Base-by-base conservation (phyloP, 2,888 invertebrate genomes). In the Acheta domesticus region DNA sequence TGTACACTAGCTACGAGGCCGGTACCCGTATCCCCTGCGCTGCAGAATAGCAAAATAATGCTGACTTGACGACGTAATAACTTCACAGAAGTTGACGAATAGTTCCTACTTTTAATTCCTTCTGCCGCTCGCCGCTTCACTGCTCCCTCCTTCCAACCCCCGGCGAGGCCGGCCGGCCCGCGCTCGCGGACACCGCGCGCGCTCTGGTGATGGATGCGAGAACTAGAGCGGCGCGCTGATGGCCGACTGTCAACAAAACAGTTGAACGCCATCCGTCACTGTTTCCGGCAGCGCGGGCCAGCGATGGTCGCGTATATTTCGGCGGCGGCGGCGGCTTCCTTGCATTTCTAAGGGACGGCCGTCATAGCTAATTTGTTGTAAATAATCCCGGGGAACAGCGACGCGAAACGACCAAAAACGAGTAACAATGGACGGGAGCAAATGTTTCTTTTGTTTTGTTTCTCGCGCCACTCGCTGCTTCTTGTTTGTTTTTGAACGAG, bases 311-410 rank as follows among this genome's bases (percentile, higher is more conserved):
- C 36, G 36, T 36, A 36, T 19, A 62, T 62, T 62, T 62, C 62
- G 62, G 62, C 16, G 48, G 76, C 48, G 19, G 16, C 16, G 21
- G 23, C 75, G 14, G 11, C 76, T n/a, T 49, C 76, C 76, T 23
- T 74, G 21, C 74, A 75, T 62, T 62, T n/a, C 16, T 19, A 62
- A 62, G 62, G 62, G 62, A 62, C n/a, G 14, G 16, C 48, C 75
- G 80, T 80, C 78, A 49, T 74, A 36, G 80, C 78, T 80, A 80
- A 80, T 80, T 80, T 77, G 75, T 80, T 78, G 80, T 80, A 80
- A 80, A 80, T 80, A 80, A 80, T 80, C 80, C 80, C 78, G 14
- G 36, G 19, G 36, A 50, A 16, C 20, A 23, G 36, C n/a, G 48
- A 49, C 23, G 74, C 74, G 74, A 49, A 48, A 79, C 48, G 48